Evolutionary conservation across 2,113 vertebrate species (phyloP).

Genomic region (Rattus norvegicus): GRCr8 NC_086039.1:106073001-106073500

Average conservation of each 20-base stretch:
- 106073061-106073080: neutral
- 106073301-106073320: neutral
- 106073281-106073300: neutral
- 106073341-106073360: neutral
- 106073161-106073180: slow-evolving; percentile 19
- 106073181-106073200: neutral
- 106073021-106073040: neutral
- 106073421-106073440: slow-evolving; percentile 16
- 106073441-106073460: slow-evolving; percentile 20
- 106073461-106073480: slow-evolving; percentile 51
- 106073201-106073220: neutral
- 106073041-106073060: neutral
- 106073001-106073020: neutral
- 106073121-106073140: neutral
- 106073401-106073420: neutral
- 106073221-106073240: neutral
- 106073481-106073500: neutral
- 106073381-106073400: neutral
- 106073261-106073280: neutral
- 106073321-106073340: neutral
- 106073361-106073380: neutral
- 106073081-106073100: neutral
- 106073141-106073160: neutral
- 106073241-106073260: neutral
- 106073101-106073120: neutral